Evolutionary conservation across 2,888 invertebrate species (phyloP).

Genomic region (Mythimna albipuncta): DNA sequence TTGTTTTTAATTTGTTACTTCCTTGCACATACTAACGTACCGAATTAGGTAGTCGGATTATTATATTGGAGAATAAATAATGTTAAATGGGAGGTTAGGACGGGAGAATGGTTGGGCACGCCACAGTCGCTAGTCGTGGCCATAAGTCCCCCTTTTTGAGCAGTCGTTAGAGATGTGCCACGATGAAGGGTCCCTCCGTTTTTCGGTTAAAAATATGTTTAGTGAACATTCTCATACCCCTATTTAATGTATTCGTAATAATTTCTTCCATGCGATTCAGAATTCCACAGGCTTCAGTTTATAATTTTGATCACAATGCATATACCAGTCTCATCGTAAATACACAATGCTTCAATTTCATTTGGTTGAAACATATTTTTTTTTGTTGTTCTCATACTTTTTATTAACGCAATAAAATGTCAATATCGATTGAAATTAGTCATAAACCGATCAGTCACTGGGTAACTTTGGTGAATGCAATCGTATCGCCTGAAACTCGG

Average conservation of each 20-base stretch:
- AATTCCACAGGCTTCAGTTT: too few species aligned
- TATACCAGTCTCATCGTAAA: background rate
- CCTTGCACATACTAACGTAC: background rate
- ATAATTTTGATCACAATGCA: background rate
- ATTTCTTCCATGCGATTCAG: too few species aligned
- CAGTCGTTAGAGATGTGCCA: too few species aligned
- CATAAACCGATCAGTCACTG: slow-evolving; percentile 7
- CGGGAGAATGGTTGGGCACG: background rate
- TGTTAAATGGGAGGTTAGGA: background rate
- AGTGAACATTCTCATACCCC: too few species aligned
- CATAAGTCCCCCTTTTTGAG: too few species aligned
- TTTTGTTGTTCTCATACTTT: background rate
- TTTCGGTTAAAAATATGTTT: too few species aligned
- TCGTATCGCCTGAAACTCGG: slow-evolving; percentile 13
- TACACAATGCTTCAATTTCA: background rate
- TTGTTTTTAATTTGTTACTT: background rate
- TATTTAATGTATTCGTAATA: too few species aligned
- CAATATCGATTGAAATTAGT: slow-evolving; percentile 1
- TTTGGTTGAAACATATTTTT: too few species aligned
- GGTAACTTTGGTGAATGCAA: slow-evolving; percentile 1
- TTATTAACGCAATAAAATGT: slow-evolving; percentile 7
- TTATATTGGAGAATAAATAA: slow-evolving; percentile 22
- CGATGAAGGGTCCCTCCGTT: too few species aligned
- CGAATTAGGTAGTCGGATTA: slow-evolving; percentile 13
- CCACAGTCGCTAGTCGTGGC: too few species aligned